These are phyloP conservation scores for Leptobrachium ailaonicum DNA, from an alignment of 2,113 vertebrate species.

Conservation along the genomic window DNA sequence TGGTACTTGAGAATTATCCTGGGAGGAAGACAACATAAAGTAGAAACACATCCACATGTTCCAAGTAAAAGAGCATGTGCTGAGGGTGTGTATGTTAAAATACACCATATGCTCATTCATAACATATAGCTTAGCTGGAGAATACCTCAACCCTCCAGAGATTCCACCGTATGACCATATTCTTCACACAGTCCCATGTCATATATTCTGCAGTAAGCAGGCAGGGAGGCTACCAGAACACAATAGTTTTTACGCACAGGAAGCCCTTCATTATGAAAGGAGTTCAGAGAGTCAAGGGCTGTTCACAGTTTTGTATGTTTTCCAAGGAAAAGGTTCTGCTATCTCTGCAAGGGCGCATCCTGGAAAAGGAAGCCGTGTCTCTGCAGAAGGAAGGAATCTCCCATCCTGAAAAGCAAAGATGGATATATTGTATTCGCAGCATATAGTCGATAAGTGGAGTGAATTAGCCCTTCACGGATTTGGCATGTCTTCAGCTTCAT, in stretches of 20 bases:
- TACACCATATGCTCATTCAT: too few relatives aligned
- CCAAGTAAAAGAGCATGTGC: too few relatives aligned
- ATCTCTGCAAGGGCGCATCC: slow-evolving; percentile 73
- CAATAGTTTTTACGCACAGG: slow-evolving; percentile 77
- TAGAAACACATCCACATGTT: too few relatives aligned
- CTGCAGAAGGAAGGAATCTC: slow-evolving; percentile 74
- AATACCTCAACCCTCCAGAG: background rate
- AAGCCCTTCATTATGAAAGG: slow-evolving; percentile 60
- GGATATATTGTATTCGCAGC: background rate
- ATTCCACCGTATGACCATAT: slow-evolving; percentile 8
- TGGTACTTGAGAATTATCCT: too few relatives aligned
- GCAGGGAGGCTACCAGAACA: slow-evolving; percentile 48
- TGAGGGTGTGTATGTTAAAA: too few relatives aligned
- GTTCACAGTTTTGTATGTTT: slow-evolving; percentile 51
- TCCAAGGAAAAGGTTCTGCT: slow-evolving; percentile 56
- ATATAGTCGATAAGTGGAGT: background rate
- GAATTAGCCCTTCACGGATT: background rate
- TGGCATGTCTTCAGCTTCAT: background rate
- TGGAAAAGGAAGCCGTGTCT: slow-evolving; percentile 71
- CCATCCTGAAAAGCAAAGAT: slow-evolving; percentile 76
- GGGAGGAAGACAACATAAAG: too few relatives aligned
- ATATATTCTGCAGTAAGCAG: slow-evolving; percentile 1
- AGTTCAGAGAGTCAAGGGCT: slow-evolving; percentile 55
- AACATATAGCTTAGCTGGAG: too few relatives aligned
- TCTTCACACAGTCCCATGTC: slow-evolving; percentile 18